Evolutionary conservation across 2,888 invertebrate species (phyloP).

Genomic region (Hemicrepidius hirtus): DNA sequence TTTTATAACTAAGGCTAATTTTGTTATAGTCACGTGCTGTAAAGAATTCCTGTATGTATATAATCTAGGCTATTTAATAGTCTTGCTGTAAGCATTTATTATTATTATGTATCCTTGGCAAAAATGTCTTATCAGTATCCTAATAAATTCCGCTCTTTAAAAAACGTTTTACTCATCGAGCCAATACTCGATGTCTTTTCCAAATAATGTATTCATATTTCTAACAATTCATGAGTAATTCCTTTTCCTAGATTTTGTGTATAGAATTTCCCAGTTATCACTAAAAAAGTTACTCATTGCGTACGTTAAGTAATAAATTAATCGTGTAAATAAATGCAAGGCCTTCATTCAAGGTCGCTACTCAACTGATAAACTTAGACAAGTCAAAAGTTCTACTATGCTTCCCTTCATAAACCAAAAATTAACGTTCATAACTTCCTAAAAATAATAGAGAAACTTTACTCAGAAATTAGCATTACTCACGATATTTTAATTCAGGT

Average conservation of each 20-base stretch:
- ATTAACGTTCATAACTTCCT: too few species aligned
- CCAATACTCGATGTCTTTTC: constrained; percentile 1
- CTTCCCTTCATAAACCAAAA: background rate
- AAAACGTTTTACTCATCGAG: background rate
- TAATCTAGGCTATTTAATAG: background rate
- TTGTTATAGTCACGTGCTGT: constrained; percentile 27
- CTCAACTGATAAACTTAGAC: background rate
- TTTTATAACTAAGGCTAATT: constrained; percentile 28
- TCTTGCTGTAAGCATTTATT: too few species aligned
- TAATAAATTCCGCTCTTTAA: too few species aligned
- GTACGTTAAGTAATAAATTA: background rate
- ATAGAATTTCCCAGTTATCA: background rate
- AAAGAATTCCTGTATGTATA: constrained; percentile 6
- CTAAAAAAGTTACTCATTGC: constrained; percentile 20
- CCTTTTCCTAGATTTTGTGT: background rate
- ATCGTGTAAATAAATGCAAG: background rate
- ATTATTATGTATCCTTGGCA: too few species aligned
- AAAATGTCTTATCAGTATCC: background rate
- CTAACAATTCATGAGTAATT: background rate
- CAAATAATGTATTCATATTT: background rate
- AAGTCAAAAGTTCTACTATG: background rate
- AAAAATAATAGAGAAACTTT: too few species aligned
- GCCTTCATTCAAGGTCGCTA: constrained; percentile 8
- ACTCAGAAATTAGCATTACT: too few species aligned
- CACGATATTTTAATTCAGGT: too few species aligned